Evolutionary conservation across 2,888 invertebrate genomes (phyloP).

Genomic region (Parelbella ahira): DNA sequence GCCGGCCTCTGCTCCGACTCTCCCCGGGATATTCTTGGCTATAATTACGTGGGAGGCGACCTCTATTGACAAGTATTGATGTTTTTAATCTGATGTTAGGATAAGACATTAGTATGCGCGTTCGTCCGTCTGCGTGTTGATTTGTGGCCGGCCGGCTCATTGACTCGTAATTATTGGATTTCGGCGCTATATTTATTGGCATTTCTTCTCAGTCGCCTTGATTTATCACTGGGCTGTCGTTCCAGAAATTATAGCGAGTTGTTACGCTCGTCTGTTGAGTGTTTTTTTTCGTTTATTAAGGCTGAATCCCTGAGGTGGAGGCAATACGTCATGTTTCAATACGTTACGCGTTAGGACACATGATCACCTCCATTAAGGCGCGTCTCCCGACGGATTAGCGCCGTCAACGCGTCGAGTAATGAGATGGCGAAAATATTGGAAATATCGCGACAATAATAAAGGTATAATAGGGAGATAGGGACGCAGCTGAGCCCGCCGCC

Average conservation of each 20-base stretch:
- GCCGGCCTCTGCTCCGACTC: conserved; percentile 44
- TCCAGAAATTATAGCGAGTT: conserved; percentile 38
- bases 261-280: conserved; percentile 29
- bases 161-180: conserved; percentile 52
- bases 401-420: conserved; percentile 64
- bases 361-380: conserved; percentile 74
- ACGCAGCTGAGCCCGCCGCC: conserved; percentile 50
- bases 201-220: conserved; percentile 68
- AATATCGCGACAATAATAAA: conserved; percentile 69
- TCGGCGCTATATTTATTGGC: conserved; percentile 69
- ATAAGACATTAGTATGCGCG: conserved; percentile 77
- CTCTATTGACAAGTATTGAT: conserved; percentile 79
- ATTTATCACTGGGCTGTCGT: conserved; percentile 70
- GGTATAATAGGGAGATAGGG: conserved; percentile 56
- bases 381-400: conserved; percentile 75
- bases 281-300: conserved; percentile 62
- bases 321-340: conserved; percentile 75
- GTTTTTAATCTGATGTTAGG: conserved; percentile 80
- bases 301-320: conserved; percentile 61
- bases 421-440: conserved; percentile 75
- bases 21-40: conserved; percentile 77
- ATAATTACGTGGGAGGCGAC: conserved; percentile 79
- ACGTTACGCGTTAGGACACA: conserved; percentile 72
- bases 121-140: conserved; percentile 47
- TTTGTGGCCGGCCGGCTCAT: conserved; percentile 75